Conservation (phyloP, 2,888 invertebrate genomes). For the Hydropsyche betteni region DNA sequence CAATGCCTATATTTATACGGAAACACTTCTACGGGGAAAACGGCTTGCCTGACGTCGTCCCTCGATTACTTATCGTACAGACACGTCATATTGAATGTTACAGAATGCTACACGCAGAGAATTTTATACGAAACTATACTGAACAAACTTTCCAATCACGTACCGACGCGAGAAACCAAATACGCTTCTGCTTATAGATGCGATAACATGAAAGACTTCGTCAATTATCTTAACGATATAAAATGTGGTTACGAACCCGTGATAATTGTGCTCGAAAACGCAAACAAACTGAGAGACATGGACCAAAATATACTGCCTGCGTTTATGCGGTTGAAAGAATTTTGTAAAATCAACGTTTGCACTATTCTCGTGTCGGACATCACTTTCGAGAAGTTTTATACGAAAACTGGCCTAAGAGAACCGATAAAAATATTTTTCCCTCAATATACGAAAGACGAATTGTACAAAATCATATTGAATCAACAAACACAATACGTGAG, state of each 20-base stretch:
- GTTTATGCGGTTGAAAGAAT: constrained; percentile 77
- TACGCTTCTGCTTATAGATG: constrained; percentile 65
- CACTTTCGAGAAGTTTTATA: constrained; percentile 81
- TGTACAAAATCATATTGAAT: constrained; percentile 63
- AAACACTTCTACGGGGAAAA: constrained; percentile 86
- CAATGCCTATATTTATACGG: constrained; percentile 81
- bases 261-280: constrained; percentile 80
- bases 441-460: constrained; percentile 81
- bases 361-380: constrained; percentile 81
- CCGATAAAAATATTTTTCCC: constrained; percentile 80
- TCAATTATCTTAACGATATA: constrained; percentile 62
- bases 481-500: constrained; percentile 58
- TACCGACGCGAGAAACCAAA: constrained; percentile 58
- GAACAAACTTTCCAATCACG: constrained; percentile 64
- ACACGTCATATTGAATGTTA: constrained; percentile 76
- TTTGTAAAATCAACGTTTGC: constrained; percentile 75
- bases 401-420: constrained; percentile 74
- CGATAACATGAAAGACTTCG: constrained; percentile 75
- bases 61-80: constrained; percentile 68
- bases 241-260: constrained; percentile 61
- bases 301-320: constrained; percentile 77
- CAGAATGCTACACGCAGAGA: constrained; percentile 81
- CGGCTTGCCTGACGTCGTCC: constrained; percentile 71
- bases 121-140: constrained; percentile 81
- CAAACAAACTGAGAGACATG: constrained; percentile 80